A percentile compares a stretch with the other conserved stretches of the same genome.
Conservation (phyloP, 2,888 invertebrate genomes). For the Oscheius onirici region DNA sequence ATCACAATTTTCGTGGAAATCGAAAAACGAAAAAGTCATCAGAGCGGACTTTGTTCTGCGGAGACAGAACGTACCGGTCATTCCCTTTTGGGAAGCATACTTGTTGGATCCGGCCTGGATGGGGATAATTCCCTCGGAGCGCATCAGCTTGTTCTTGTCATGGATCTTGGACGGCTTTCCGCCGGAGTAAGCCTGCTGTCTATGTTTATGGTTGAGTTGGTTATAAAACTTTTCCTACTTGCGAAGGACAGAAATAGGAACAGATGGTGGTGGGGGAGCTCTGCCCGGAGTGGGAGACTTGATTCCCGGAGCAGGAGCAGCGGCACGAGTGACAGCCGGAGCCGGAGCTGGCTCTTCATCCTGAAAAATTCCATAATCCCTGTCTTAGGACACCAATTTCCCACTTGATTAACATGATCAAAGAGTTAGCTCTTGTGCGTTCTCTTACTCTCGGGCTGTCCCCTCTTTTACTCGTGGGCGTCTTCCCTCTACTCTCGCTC, state of each 20-base stretch:
- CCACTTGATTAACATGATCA: constrained; percentile 15
- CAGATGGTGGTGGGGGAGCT: constrained; percentile 34
- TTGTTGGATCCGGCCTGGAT: constrained; percentile 71
- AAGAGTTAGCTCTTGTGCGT: constrained; percentile 17
- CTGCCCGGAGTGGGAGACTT: constrained; percentile 62
- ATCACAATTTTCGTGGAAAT: constrained; percentile 32
- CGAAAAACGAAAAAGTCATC: neutral
- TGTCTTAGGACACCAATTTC: neutral
- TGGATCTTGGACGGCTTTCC: constrained; percentile 69
- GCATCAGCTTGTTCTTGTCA: constrained; percentile 70
- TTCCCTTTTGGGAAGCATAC: constrained; percentile 70
- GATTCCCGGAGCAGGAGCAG: constrained; percentile 53
- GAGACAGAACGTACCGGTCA: constrained; percentile 67
- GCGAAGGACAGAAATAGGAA: constrained; percentile 51
- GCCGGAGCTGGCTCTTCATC: constrained; percentile 33
- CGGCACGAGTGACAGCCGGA: constrained; percentile 45
- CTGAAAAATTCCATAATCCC: neutral
- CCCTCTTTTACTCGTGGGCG: constrained; percentile 19
- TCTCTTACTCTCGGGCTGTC: constrained; percentile 13
- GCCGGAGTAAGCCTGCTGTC: constrained; percentile 63
- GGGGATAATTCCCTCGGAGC: constrained; percentile 69
- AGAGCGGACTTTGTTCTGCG: constrained; percentile 3
- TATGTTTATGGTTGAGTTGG: too few species aligned
- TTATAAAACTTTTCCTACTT: constrained; percentile 33
- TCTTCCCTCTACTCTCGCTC: neutral